phyloP scores from a whole-genome alignment of 1,140 invertebrate genomes.

The Papilio helenus region DNA sequence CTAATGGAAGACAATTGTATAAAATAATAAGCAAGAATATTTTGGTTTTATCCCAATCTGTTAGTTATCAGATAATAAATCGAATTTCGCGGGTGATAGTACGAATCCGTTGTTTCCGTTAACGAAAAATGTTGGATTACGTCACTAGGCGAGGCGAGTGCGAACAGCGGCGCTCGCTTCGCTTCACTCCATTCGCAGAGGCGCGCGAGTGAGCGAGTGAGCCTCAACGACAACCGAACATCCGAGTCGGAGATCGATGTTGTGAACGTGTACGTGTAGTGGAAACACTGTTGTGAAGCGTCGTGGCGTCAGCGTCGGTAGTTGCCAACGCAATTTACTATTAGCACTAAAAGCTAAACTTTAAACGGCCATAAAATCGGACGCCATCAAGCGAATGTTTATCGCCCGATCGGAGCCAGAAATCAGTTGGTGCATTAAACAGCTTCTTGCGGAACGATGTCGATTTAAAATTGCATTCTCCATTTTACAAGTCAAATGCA shows the following conservation, averaged over 20 bases:
- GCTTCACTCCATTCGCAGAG: slow-evolving; percentile 73
- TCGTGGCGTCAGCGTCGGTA: slow-evolving; percentile 65
- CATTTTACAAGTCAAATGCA: background rate
- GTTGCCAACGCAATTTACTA: slow-evolving; percentile 28
- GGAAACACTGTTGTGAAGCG: slow-evolving; percentile 71
- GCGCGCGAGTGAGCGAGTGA: slow-evolving; percentile 58
- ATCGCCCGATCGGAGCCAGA: slow-evolving; percentile 19
- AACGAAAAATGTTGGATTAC: slow-evolving; percentile 52
- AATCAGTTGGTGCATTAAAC: slow-evolving; percentile 17
- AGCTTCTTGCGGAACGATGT: slow-evolving; percentile 26
- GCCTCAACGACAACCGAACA: slow-evolving; percentile 49
- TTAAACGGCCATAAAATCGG: slow-evolving; percentile 32
- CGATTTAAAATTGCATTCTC: slow-evolving; percentile 30
- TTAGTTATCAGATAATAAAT: slow-evolving; percentile 14
- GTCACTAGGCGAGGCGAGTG: slow-evolving; percentile 63
- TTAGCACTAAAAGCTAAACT: slow-evolving; percentile 33
- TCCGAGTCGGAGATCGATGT: slow-evolving; percentile 77
- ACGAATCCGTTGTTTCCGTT: slow-evolving; percentile 36
- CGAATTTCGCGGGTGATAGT: slow-evolving; percentile 28
- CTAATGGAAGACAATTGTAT: background rate
- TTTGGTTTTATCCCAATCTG: slow-evolving; percentile 7
- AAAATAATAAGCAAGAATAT: background rate
- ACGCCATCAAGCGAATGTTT: slow-evolving; percentile 8
- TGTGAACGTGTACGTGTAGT: slow-evolving; percentile 58
- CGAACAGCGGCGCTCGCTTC: slow-evolving; percentile 56